phyloP scores from a whole-genome alignment of 2,797 vertebrate species.

The Pristis pectinata region DNA sequence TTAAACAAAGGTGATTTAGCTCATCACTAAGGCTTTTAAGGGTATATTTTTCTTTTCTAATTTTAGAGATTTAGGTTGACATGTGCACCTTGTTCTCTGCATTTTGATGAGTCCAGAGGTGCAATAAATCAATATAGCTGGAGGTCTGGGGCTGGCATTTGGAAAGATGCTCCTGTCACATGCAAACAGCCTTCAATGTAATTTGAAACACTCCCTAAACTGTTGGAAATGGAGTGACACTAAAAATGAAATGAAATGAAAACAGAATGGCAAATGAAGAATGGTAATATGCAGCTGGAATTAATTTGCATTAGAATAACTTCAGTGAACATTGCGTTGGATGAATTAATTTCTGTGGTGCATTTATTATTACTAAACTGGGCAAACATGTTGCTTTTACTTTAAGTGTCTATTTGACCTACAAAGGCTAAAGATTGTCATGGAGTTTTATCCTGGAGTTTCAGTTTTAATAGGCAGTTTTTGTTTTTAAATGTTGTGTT shows the following conservation, averaged over 20 bases:
- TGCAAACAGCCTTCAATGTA: background rate
- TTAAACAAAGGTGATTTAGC: background rate
- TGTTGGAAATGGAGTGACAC: background rate
- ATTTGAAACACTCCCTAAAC: background rate
- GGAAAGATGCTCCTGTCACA: background rate
- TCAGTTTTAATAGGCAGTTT: background rate
- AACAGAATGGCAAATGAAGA: background rate
- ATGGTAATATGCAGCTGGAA: background rate
- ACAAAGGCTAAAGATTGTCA: background rate
- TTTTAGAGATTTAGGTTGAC: background rate
- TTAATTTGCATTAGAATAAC: background rate
- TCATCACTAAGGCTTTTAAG: background rate
- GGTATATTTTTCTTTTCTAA: background rate
- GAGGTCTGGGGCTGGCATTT: background rate
- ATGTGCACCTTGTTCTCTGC: background rate
- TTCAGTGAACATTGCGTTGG: background rate
- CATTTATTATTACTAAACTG: background rate
- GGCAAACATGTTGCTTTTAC: background rate
- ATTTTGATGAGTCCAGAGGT: background rate
- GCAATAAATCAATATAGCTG: background rate
- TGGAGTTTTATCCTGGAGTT: background rate
- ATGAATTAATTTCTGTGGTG: background rate
- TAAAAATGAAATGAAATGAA: too few species aligned
- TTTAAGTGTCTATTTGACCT: background rate
- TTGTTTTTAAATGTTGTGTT: background rate